A percentile compares a stretch with the other conserved stretches of the same genome.
Evolutionary conservation across 2,888 invertebrate genomes (phyloP).

Genomic region (Dioctria linearis): DNA sequence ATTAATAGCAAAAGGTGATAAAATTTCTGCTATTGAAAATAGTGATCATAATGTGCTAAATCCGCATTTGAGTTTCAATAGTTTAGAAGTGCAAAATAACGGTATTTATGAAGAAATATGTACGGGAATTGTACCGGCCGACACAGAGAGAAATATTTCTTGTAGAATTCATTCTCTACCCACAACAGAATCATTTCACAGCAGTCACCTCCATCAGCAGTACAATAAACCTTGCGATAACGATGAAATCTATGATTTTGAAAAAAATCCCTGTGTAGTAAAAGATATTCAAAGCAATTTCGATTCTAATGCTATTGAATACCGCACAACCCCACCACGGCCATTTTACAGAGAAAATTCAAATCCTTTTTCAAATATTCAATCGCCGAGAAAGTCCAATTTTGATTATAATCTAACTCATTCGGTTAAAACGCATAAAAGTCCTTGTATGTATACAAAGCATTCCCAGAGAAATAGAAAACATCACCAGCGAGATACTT

Average conservation of each 20-base stretch:
- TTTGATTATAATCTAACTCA: background rate
- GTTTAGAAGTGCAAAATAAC: background rate
- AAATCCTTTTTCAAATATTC: constrained; percentile 59
- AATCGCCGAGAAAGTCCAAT: constrained; percentile 56
- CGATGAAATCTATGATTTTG: constrained; percentile 55
- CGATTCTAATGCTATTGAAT: constrained; percentile 49
- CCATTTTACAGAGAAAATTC: constrained; percentile 61
- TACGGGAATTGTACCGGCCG: too few species aligned
- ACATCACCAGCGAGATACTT: too few species aligned
- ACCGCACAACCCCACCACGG: constrained; percentile 59
- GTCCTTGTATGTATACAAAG: too few species aligned
- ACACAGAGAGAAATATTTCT: too few species aligned
- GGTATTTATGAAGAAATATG: constrained; percentile 35
- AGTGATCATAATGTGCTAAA: background rate
- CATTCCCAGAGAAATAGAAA: too few species aligned
- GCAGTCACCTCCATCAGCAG: too few species aligned
- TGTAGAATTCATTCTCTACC: background rate
- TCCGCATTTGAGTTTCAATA: background rate
- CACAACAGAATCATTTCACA: background rate
- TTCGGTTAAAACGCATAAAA: too few species aligned
- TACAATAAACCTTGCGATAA: background rate
- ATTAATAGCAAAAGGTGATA: constrained; percentile 50
- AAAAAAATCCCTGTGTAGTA: constrained; percentile 55
- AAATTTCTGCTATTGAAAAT: constrained; percentile 45
- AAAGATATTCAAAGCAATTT: constrained; percentile 40